Evolutionary conservation across 2,113 vertebrate genomes (phyloP).

Genomic region (Strigops habroptila): DNA sequence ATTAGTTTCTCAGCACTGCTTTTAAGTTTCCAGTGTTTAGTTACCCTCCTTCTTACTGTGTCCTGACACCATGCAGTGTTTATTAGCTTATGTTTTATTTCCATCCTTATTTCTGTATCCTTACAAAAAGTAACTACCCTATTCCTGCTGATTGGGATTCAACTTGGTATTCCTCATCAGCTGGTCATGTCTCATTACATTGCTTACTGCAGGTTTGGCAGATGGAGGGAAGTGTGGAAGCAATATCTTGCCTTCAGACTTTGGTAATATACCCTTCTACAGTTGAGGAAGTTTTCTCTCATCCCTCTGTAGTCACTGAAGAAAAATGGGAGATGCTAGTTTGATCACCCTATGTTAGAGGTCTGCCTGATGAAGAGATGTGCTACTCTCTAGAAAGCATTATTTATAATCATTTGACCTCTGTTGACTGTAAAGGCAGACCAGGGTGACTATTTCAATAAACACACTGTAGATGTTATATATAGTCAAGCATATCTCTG

Average conservation of each 20-base stretch:
- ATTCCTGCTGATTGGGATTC: fast-evolving
- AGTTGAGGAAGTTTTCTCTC: too few relatives aligned
- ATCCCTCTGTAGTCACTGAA: not conserved
- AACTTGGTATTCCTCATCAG: not conserved
- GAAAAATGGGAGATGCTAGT: not conserved
- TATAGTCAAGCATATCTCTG: not conserved
- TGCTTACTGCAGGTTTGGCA: not conserved
- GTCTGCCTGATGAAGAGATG: not conserved
- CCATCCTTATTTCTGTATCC: not conserved
- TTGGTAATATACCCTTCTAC: fast-evolving
- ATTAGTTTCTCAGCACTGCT: not conserved
- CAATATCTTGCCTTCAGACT: not conserved
- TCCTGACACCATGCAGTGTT: not conserved
- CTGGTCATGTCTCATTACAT: too few relatives aligned
- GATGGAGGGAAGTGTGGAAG: not conserved
- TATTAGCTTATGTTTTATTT: not conserved
- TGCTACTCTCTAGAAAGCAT: fast-evolving
- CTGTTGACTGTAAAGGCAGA: not conserved
- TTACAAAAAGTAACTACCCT: not conserved
- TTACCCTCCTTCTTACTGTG: not conserved
- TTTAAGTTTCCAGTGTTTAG: not conserved
- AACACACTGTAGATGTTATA: not conserved
- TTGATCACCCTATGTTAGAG: not conserved
- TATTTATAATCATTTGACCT: not conserved
- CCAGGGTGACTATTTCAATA: not conserved